phyloP scores from a whole-genome alignment of 2,797 vertebrate genomes.

The Allobates femoralis region DNA sequence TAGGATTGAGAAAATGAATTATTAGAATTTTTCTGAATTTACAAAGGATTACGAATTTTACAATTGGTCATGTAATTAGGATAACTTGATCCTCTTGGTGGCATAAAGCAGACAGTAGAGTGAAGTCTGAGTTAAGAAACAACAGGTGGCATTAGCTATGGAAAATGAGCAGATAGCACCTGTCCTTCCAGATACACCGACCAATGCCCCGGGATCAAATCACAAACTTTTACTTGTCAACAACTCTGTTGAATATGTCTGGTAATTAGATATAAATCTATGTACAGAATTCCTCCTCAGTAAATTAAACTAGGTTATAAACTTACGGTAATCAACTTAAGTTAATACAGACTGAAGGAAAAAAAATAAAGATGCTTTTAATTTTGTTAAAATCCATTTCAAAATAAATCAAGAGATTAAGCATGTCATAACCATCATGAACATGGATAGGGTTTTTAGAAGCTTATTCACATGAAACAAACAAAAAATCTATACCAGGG shows the following conservation, averaged over 20 bases:
- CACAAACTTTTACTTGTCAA: constrained; percentile 25
- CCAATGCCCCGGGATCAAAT: constrained; percentile 30
- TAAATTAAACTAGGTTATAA: neutral
- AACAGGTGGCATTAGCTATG: constrained; percentile 34
- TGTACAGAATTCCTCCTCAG: neutral
- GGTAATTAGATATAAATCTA: neutral
- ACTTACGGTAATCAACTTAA: neutral
- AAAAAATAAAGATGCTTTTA: neutral
- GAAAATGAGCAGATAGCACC: constrained; percentile 19
- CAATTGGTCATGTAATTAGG: neutral
- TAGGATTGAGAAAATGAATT: neutral
- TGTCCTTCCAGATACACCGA: neutral
- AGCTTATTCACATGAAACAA: too few species aligned
- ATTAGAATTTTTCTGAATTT: neutral
- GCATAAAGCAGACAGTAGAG: neutral
- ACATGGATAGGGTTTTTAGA: too few species aligned
- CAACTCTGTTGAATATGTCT: neutral
- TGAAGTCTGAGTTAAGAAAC: neutral
- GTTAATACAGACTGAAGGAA: neutral
- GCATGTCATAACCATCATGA: neutral
- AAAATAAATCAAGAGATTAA: neutral
- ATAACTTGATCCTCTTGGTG: neutral
- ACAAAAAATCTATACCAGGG: too few species aligned
- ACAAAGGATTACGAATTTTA: neutral
- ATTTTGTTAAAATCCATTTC: neutral